These are phyloP conservation scores for Rhynchonema sp. DNA, from an alignment of 2,888 invertebrate genomes.

Conservation along the genomic window DNA sequence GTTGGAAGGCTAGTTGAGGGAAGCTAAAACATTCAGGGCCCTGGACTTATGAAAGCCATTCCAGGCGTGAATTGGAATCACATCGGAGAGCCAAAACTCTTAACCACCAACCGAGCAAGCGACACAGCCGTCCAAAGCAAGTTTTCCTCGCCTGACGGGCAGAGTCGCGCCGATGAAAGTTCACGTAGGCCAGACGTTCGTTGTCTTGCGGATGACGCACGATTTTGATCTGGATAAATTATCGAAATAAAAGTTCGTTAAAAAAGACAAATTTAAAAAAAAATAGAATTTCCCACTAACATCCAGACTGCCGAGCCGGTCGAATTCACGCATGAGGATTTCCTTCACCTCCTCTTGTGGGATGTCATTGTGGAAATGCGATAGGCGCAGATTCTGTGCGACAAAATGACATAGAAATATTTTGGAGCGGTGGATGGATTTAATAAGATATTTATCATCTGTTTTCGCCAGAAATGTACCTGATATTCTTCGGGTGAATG, in stretches of 20 bases:
- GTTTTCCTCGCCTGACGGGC: slow-evolving; percentile 11
- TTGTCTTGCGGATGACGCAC: slow-evolving; percentile 12
- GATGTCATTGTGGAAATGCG: slow-evolving; percentile 17
- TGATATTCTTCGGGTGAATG: slow-evolving; percentile 26
- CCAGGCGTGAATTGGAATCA: too few species aligned
- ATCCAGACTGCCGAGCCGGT: slow-evolving; percentile 9
- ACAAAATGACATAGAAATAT: too few species aligned
- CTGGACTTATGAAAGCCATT: too few species aligned
- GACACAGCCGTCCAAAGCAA: background rate
- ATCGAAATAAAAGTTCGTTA: too few species aligned
- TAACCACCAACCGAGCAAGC: background rate
- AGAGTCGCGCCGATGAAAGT: slow-evolving; percentile 19
- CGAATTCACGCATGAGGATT: slow-evolving; percentile 17
- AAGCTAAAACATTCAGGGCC: background rate
- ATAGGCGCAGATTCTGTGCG: slow-evolving; percentile 23
- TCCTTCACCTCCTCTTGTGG: slow-evolving; percentile 19
- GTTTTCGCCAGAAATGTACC: too few species aligned
- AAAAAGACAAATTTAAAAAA: background rate
- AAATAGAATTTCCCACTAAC: background rate
- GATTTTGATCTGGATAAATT: slow-evolving; percentile 21
- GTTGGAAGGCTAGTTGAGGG: background rate
- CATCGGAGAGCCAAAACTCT: too few species aligned
- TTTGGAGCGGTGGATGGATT: too few species aligned
- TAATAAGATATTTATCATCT: too few species aligned
- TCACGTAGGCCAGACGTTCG: slow-evolving; percentile 22